Evolutionary conservation across 2,113 vertebrate genomes (phyloP).

Genomic region (Pleuronectes platessa): DNA sequence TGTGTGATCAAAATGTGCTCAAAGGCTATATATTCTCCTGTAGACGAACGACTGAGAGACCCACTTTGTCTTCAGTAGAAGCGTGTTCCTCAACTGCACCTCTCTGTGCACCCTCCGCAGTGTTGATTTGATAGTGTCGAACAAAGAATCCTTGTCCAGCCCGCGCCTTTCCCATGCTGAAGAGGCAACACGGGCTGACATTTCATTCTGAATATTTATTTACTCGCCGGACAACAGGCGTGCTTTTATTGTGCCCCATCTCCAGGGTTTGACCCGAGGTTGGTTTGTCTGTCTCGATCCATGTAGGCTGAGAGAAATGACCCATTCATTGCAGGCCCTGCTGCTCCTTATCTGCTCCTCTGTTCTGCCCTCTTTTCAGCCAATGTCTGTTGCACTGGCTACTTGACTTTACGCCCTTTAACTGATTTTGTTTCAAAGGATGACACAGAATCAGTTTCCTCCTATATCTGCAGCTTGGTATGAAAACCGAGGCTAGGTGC

Average conservation of each 20-base stretch:
- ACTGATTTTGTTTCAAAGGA: no score
- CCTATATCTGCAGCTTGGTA: no score
- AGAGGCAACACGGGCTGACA: conserved; percentile 67
- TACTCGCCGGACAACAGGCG: conserved; percentile 57
- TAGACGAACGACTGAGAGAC: conserved; percentile 21
- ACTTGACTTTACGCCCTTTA: no score
- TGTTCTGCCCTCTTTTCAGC: neutral
- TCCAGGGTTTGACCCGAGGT: conserved; percentile 34
- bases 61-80: conserved; percentile 22
- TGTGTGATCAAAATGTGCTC: no score
- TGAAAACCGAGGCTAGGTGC: neutral
- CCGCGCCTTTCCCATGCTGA: conserved; percentile 79
- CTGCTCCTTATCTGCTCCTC: neutral
- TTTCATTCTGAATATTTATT: conserved; percentile 77
- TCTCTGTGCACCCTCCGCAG: conserved; percentile 53
- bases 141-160: conserved; percentile 78
- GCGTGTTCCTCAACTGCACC: conserved; percentile 56
- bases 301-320: conserved; percentile 9
- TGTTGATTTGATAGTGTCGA: conserved; percentile 57
- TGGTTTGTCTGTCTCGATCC: conserved; percentile 28
- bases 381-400: neutral
- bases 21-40: no score
- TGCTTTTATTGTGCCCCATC: conserved; percentile 56
- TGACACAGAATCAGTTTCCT: no score
- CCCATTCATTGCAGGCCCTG: conserved; percentile 7